phyloP scores from a whole-genome alignment of 2,888 invertebrate species.

The Halocaridina rubra region DNA sequence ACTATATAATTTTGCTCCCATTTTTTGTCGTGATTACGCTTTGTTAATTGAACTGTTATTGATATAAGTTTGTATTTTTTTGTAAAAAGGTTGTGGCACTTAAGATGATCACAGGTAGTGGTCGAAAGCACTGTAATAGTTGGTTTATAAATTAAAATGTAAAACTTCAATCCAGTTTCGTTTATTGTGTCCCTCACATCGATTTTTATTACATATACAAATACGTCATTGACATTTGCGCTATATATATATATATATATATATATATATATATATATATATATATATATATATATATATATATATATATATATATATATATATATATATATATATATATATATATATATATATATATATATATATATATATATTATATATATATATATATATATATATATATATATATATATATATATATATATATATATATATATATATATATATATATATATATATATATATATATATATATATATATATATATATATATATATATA shows the following conservation, averaged over 20 bases:
- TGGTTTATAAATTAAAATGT: too few relatives aligned
- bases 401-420: conserved; percentile 8
- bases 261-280: conserved; percentile 5
- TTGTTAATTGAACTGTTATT: too few relatives aligned
- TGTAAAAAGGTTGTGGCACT: too few relatives aligned
- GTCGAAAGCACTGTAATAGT: too few relatives aligned
- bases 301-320: not conserved
- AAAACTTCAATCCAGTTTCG: too few relatives aligned
- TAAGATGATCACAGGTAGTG: too few relatives aligned
- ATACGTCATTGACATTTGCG: too few relatives aligned
- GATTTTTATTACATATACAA: too few relatives aligned
- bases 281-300: not conserved
- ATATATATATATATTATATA: conserved; percentile 3
- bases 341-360: conserved; percentile 1
- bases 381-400: conserved; percentile 8
- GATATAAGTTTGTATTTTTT: too few relatives aligned
- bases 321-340: conserved; percentile 4
- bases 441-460: conserved; percentile 8
- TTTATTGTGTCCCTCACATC: too few relatives aligned
- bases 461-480: conserved; percentile 8
- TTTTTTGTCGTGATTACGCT: too few relatives aligned
- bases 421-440: conserved; percentile 8
- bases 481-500: conserved; percentile 1
- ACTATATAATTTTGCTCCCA: too few relatives aligned
- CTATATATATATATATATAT: not conserved